Conservation (phyloP, 2,888 invertebrate species). For the Macropis europaea region DNA sequence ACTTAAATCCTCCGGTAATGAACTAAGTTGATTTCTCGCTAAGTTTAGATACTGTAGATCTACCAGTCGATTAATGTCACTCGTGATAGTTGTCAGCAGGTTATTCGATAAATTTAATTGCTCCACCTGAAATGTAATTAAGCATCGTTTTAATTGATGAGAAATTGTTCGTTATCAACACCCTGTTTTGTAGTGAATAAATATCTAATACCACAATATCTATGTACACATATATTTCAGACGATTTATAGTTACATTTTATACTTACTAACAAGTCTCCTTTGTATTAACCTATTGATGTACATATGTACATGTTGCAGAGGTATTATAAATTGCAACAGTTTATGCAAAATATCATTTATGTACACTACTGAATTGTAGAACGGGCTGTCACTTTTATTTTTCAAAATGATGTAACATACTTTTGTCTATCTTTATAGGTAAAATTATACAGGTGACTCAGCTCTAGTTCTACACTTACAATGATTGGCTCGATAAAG, state of each 20-base stretch:
- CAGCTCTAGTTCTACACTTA: conserved; percentile 15
- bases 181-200: too few species aligned
- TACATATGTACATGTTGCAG: too few species aligned
- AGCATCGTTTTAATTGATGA: neutral
- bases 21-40: conserved; percentile 82
- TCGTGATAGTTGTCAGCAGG: conserved; percentile 82
- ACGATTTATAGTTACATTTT: too few species aligned
- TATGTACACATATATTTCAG: too few species aligned
- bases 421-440: neutral
- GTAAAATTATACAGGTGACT: conserved; percentile 27
- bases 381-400: neutral
- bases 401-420: neutral
- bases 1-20: conserved; percentile 81
- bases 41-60: conserved; percentile 82
- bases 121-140: conserved; percentile 80
- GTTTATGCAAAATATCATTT: too few species aligned
- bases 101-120: conserved; percentile 85
- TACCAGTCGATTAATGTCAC: conserved; percentile 64
- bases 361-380: too few species aligned
- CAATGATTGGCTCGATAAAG: conserved; percentile 32
- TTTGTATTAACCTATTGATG: too few species aligned
- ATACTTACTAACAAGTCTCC: too few species aligned
- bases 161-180: too few species aligned
- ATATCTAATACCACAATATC: too few species aligned
- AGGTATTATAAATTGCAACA: too few species aligned